Base-by-base conservation (phyloP, 2,113 vertebrate genomes). In the Aix galericulata region DNA sequence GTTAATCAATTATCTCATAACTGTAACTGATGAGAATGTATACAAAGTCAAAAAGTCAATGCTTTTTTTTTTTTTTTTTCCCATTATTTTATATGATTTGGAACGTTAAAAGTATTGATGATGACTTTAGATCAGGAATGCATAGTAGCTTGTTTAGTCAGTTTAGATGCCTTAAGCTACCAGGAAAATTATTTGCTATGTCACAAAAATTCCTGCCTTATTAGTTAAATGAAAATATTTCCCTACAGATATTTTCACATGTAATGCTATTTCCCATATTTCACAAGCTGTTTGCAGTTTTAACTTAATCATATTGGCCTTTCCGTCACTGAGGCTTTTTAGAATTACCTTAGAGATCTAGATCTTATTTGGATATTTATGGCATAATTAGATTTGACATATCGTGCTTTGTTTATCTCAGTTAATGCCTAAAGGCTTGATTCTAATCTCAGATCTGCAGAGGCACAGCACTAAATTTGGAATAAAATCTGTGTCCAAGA, bases 221-320 rank as follows among this genome's bases (percentile, higher is more conserved):
- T 85, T 92, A 86, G 86, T 91, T 93, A 95, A 92, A 94, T 46
- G 86, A 91, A 95, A 91, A 78, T 92, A 81, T 63, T 91, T 82
- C 91, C 86, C 94, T 86, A 84, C 77, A 96, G 95, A 86, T 97
- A 91, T 96, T 90, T 96, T 91, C 78, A 84, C 75, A 93, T 93
- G 71, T 93, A 95, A 96, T 91, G 62, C 64, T 94, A 66, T 86
- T 91, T 91, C 75, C 85, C 67, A 27, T 93, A 92, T 96, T 97
- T 95, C 76, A 93, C 71, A 94, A 95, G 73, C 68, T 95, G 44
- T 93, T 94, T 93, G 64, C 48, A 67, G 48, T 95, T 94, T 91
- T 93, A 86, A 84, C n/a, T 86, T 96, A 95, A 93, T 91, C 52
- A 73, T 95, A 92, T 93, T 94, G 93, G 88, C 89, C 50, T 93